Base-by-base conservation (phyloP, 1,140 invertebrate genomes). In the Mesaphorura yosii region DNA sequence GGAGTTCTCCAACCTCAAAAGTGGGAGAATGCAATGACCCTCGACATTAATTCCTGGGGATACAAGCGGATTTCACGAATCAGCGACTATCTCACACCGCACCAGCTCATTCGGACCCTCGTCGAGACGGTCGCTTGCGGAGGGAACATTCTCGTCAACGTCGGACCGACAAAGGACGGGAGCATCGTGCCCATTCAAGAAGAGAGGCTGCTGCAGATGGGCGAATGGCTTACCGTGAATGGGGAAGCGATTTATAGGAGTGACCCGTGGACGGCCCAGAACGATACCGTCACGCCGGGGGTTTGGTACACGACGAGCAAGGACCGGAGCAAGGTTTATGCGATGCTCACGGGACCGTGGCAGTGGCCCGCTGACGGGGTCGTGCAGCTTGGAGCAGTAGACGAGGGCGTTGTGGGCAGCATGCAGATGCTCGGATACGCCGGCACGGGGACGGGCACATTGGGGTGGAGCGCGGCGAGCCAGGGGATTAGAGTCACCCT, bases 1-100 rank as follows among this genome's bases (percentile, higher is more conserved):
- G 75, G 48, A 67, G 71, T 59, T 65, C 68, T 39, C 55, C 53
- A 1, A 51, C 73, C 3, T 44, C 56, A 19, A 88, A n/a, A n/a
- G n/a, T n/a, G n/a, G n/a, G n/a, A n/a, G n/a, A n/a, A n/a, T n/a
- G n/a, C n/a, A n/a, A n/a, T 96, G 76, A 93, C 90, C 0, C 70
- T 98, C 37, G 93, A 97, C 66, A 79, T 74, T 57, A 65, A 73
- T n/a, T 92, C 89, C 0, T 98, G 93, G 91, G 89, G 88, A 5
- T 90, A 79, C 66, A 71, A 88, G 38, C 76, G 85, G 63, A 81
- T 86, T 66, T 80, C 86, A 23, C 68, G 69, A 7, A 60, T 90
- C 0, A 59, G 69, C 19, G 84, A 91, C 63, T 84, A 82, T 59
- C 68, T 84, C n/a, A 81, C 76, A n/a, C 77, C 79, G 7, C 66